Evolutionary conservation across 1,140 invertebrate genomes (phyloP), one percentile per base, ranked within the genome.

Genomic region (Pogonomyrmex barbatus): DNA sequence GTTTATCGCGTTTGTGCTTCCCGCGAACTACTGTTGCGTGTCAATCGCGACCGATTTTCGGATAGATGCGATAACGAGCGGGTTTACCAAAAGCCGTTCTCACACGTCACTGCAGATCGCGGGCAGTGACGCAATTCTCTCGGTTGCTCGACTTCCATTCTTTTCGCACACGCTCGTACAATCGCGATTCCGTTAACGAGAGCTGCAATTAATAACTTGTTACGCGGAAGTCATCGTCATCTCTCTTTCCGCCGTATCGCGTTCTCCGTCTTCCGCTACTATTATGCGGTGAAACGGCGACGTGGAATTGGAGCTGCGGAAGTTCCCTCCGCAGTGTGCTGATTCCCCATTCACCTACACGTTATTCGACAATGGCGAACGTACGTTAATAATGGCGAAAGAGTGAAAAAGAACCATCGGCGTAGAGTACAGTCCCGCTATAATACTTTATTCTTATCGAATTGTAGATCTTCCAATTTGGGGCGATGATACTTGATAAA

Each of bases 171-270:
- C 60, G 68, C 5, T 17, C 33, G 42, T 30, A 76, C 77, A 58
- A 88, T 88, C 78, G 63, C 50, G 52, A 67, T 52, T 60, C 75
- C 81, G 86, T 86, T 89, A 89, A 87, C 73, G 67, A 89, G 86
- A 42, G 60, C 50, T n/a, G 81, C 75, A 82, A 89, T 89, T 89
- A 88, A 89, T 86, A 89, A 88, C 42, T 68, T 39, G 47, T 60
- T 68, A 87, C 73, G 60, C 86, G 79, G 81, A 87, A 89, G 79
- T 58, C 58, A 3, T 50, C 56, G 63, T n/a, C 56, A 56, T 73
- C 65, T 73, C 47, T 86, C 68, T 56, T 70, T 70, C 78, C 65
- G 63, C 56, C 6, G 54, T 36, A 73, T 67, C 56, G 63, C 63
- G 14, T 14, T 50, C 65, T 52, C 2, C 33, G 56, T 56, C 52